phyloP scores from a whole-genome alignment of 2,113 vertebrate species.

The Archocentrus centrarchus region DNA sequence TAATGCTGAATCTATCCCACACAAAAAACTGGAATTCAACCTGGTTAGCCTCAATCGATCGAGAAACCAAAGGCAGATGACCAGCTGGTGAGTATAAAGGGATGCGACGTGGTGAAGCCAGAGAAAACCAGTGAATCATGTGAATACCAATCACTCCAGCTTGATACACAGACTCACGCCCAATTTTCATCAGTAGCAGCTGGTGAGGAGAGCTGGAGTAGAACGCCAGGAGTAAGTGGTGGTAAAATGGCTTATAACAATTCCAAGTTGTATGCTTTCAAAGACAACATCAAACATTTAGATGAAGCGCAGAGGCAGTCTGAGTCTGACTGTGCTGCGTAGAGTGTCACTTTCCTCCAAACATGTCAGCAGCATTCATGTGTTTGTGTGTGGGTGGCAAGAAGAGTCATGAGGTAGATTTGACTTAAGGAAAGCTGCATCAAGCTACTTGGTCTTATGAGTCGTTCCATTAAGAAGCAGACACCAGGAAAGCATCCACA shows the following conservation, averaged over 20 bases:
- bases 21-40: constrained; percentile 7
- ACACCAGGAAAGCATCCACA: constrained; percentile 26
- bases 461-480: constrained; percentile 22
- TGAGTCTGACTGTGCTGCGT: constrained; percentile 3
- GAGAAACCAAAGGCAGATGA: background rate
- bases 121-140: background rate
- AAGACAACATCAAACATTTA: constrained; percentile 43
- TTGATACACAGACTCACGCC: background rate
- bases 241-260: background rate
- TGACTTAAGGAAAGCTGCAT: constrained; percentile 26
- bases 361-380: background rate
- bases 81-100: background rate
- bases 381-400: constrained; percentile 13
- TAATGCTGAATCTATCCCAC: constrained; percentile 28
- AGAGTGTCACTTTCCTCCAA: constrained; percentile 26
- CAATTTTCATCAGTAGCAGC: constrained; percentile 26
- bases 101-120: constrained; percentile 15
- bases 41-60: background rate
- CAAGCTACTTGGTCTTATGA: background rate
- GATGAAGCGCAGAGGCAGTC: constrained; percentile 24
- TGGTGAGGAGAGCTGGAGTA: constrained; percentile 4
- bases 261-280: background rate
- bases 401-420: constrained; percentile 7
- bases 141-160: constrained; percentile 45
- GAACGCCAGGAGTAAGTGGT: background rate